Conservation (phyloP, 2,797 vertebrate species). For the Enteromius anoplus region DNA sequence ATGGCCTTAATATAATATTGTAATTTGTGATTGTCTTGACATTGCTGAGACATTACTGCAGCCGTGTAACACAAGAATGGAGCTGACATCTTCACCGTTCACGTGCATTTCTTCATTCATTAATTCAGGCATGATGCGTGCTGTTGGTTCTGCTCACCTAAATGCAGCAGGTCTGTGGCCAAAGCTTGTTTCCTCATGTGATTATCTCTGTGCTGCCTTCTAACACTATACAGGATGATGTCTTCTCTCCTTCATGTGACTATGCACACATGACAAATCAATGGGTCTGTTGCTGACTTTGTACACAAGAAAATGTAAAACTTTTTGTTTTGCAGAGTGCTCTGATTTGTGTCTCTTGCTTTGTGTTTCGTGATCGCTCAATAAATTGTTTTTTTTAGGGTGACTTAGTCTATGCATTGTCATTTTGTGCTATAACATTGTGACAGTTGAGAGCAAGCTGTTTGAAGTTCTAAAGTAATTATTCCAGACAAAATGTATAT, state of each 20-base stretch:
- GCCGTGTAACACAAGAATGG: neutral
- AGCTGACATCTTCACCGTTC: neutral
- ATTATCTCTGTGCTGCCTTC: constrained; percentile 61
- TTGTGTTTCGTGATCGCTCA: constrained; percentile 79
- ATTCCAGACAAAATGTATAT: neutral
- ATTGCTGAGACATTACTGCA: neutral
- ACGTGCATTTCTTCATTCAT: constrained; percentile 57
- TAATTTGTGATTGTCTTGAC: neutral
- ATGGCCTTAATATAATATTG: neutral
- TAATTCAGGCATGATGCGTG: constrained; percentile 59
- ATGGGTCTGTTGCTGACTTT: constrained; percentile 79
- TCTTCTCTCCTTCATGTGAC: constrained; percentile 69
- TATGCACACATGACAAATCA: constrained; percentile 85
- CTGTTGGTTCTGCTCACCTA: constrained; percentile 67
- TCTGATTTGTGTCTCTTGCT: constrained; percentile 82
- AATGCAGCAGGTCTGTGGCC: constrained; percentile 59
- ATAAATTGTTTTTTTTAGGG: constrained; percentile 85
- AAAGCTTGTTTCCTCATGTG: constrained; percentile 72
- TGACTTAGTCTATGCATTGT: constrained; percentile 17
- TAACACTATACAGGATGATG: constrained; percentile 41
- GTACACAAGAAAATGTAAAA: constrained; percentile 83
- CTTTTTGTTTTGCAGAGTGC: constrained; percentile 87
- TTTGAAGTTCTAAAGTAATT: neutral
- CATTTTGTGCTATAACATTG: neutral
- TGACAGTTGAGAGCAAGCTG: neutral